Conservation (phyloP, 2,113 vertebrate species). For the Catharus minimus region DNA sequence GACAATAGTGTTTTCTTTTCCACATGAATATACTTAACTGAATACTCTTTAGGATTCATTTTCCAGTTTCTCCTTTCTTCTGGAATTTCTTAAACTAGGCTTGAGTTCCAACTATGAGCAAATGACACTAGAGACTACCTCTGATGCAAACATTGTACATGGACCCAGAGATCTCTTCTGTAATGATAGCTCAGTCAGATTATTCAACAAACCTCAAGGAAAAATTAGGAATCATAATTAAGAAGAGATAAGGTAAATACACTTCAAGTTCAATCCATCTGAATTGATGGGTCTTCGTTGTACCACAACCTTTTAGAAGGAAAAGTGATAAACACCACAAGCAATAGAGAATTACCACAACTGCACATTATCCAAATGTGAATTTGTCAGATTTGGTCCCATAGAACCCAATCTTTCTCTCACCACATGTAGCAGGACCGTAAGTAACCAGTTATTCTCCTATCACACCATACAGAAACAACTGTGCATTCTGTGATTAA, state of each 20-base stretch:
- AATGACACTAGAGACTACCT: background rate
- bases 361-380: background rate
- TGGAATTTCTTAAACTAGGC: background rate
- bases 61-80: background rate
- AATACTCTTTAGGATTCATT: background rate
- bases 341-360: background rate
- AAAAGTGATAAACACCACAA: background rate
- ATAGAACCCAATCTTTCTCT: background rate
- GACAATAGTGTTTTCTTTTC: background rate
- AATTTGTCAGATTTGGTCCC: background rate
- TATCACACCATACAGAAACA: background rate
- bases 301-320: background rate
- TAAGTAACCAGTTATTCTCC: background rate
- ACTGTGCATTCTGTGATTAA: background rate
- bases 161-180: background rate
- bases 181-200: background rate
- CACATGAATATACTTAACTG: background rate
- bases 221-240: background rate
- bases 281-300: background rate
- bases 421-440: background rate
- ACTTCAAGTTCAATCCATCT: background rate
- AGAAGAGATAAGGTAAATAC: background rate
- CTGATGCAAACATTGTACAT: background rate
- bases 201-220: background rate
- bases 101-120: background rate